Percentiles rank a stretch among this genome's conserved stretches.
phyloP scores from a whole-genome alignment of 2,113 vertebrate species.

The Lophotis ruficrista region DNA sequence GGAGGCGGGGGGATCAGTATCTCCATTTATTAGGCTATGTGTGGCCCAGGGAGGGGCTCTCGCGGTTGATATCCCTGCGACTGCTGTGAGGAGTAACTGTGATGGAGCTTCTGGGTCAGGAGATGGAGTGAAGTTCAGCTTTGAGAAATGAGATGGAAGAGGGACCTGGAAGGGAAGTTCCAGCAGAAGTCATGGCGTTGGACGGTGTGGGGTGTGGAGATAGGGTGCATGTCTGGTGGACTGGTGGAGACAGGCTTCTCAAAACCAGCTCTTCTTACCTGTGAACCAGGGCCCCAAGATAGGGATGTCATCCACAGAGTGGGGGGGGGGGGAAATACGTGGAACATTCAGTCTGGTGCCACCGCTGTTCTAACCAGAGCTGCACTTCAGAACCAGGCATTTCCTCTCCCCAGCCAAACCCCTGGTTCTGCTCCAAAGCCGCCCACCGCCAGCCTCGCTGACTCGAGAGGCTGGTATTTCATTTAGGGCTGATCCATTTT shows the following conservation, averaged over 20 bases:
- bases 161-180: neutral
- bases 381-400: neutral
- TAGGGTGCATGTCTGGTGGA: neutral
- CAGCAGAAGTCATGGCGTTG: neutral
- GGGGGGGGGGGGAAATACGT: neutral
- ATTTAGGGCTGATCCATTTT: slow-evolving; percentile 49
- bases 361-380: neutral
- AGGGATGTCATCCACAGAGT: neutral
- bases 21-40: neutral
- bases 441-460: neutral
- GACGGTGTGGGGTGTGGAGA: neutral
- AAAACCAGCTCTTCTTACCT: neutral
- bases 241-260: neutral
- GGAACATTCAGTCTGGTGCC: neutral
- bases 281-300: rapidly evolving
- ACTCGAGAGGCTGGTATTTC: neutral
- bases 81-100: neutral
- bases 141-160: neutral
- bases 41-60: neutral
- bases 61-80: rapidly evolving
- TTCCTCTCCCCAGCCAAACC: neutral
- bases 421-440: neutral
- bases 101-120: neutral
- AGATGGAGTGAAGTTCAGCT: neutral
- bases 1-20: neutral